A percentile compares a stretch with the other conserved stretches of the same genome.
Evolutionary conservation across 1,140 invertebrate genomes (phyloP).

Genomic region (Aphidius gifuensis): DNA sequence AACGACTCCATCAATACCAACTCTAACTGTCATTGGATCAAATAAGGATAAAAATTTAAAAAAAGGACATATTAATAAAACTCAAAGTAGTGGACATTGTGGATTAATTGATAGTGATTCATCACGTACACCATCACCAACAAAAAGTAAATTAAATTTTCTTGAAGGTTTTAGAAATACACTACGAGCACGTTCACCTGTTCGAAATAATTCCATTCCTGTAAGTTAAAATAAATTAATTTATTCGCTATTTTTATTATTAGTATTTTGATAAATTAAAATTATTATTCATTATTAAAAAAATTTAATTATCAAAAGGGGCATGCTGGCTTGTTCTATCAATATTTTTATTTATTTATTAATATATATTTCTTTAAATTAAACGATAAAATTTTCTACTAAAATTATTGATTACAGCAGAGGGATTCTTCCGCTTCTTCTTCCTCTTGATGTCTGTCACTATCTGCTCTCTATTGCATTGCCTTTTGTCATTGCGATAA

Average conservation of each 20-base stretch:
- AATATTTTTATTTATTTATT: no score
- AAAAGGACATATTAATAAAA: conserved; percentile 50
- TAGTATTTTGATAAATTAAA: neutral
- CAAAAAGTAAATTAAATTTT: conserved; percentile 63
- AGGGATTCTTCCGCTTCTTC: conserved; percentile 48
- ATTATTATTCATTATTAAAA: neutral
- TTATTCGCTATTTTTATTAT: no score
- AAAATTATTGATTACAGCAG: conserved; percentile 41
- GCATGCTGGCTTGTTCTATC: no score
- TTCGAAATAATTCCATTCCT: conserved; percentile 48
- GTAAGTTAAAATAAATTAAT: conserved; percentile 36
- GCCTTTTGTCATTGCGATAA: conserved; percentile 46
- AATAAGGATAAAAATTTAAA: conserved; percentile 40
- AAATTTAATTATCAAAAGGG: neutral
- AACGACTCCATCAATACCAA: conserved; percentile 39
- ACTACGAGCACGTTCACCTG: conserved; percentile 52
- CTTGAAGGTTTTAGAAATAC: conserved; percentile 63
- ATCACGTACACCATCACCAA: conserved; percentile 54
- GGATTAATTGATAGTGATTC: conserved; percentile 36
- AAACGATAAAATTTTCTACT: conserved; percentile 1
- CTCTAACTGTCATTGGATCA: conserved; percentile 32
- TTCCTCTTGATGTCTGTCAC: conserved; percentile 52
- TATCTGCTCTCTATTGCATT: conserved; percentile 50
- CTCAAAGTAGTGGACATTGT: conserved; percentile 32
- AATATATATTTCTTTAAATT: neutral